Percentiles rank a stretch among this genome's conserved stretches.
These are phyloP conservation scores for Heliconius himera DNA, from an alignment of 1,140 invertebrate species.

Conservation along the genomic window DNA sequence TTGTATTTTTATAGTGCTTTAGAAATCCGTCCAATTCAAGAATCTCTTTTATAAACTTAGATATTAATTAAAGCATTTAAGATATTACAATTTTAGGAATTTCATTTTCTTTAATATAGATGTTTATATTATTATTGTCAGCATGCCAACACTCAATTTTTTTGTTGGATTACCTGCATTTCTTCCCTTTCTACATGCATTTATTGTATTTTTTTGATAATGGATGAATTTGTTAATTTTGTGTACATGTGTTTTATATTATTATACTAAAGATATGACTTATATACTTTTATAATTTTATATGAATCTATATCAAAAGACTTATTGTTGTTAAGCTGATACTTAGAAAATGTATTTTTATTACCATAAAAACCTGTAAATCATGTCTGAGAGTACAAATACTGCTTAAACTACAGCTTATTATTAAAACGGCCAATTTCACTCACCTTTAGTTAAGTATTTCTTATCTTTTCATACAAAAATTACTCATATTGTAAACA, in stretches of 20 bases:
- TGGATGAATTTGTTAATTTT: too few species aligned
- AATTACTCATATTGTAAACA: too few species aligned
- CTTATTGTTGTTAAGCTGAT: too few species aligned
- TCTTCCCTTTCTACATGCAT: too few species aligned
- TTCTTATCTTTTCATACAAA: background rate
- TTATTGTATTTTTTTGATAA: too few species aligned
- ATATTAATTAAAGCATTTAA: background rate
- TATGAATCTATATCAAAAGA: too few species aligned
- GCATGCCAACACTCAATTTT: too few species aligned
- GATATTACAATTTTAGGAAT: background rate
- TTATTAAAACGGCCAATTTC: background rate
- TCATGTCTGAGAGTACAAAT: background rate
- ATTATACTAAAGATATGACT: background rate
- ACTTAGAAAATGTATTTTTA: background rate
- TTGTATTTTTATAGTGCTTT: background rate
- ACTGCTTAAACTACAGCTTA: background rate
- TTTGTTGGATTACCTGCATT: too few species aligned
- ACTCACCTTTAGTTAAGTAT: background rate
- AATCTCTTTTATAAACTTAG: conserved; percentile 17
- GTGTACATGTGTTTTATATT: background rate
- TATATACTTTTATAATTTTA: too few species aligned
- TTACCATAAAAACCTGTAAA: background rate
- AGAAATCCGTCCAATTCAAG: conserved; percentile 24
- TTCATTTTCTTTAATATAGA: background rate
- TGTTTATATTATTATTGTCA: background rate